A percentile compares a stretch with the other conserved stretches of the same genome.
Conservation (phyloP, 1,140 invertebrate genomes). For the Streblospio benedicti region DNA sequence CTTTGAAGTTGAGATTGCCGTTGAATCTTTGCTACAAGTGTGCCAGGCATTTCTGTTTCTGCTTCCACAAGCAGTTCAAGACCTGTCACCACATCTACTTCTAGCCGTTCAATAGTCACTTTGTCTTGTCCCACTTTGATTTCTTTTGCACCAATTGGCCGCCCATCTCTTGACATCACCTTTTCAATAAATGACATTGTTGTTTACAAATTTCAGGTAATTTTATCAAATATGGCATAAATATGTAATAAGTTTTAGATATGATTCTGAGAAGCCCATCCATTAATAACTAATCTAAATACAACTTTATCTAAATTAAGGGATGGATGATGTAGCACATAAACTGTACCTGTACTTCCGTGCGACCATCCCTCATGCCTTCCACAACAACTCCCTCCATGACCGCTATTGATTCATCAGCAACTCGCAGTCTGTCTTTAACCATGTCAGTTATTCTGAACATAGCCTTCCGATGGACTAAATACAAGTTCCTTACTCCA, state of each 20-base stretch:
- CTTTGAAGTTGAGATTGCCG: slow-evolving; percentile 66
- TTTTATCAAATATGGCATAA: too few relatives aligned
- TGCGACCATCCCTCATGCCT: slow-evolving; percentile 75
- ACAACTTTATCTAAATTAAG: too few relatives aligned
- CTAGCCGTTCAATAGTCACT: slow-evolving; percentile 68
- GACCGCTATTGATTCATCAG: slow-evolving; percentile 77
- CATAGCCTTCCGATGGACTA: slow-evolving; percentile 72
- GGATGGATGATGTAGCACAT: too few relatives aligned
- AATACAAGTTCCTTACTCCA: slow-evolving; percentile 27
- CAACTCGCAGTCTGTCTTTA: slow-evolving; percentile 67
- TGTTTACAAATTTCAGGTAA: slow-evolving; percentile 1
- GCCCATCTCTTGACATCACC: slow-evolving; percentile 80
- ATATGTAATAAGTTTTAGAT: too few relatives aligned
- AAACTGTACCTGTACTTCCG: slow-evolving; percentile 91
- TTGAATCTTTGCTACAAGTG: slow-evolving; percentile 73
- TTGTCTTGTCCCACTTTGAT: slow-evolving; percentile 84
- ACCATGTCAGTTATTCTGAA: slow-evolving; percentile 86
- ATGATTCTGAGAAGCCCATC: too few relatives aligned
- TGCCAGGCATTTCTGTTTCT: slow-evolving; percentile 52
- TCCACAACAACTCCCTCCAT: slow-evolving; percentile 72
- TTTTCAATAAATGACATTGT: slow-evolving; percentile 32
- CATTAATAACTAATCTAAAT: too few relatives aligned
- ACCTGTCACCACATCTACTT: slow-evolving; percentile 82
- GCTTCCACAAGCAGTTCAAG: slow-evolving; percentile 79
- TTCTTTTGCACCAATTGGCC: slow-evolving; percentile 82